Evolutionary conservation across 1,140 invertebrate species (phyloP), one percentile per base, ranked within the genome.

Genomic region (Lordiphosa mommai): DNA sequence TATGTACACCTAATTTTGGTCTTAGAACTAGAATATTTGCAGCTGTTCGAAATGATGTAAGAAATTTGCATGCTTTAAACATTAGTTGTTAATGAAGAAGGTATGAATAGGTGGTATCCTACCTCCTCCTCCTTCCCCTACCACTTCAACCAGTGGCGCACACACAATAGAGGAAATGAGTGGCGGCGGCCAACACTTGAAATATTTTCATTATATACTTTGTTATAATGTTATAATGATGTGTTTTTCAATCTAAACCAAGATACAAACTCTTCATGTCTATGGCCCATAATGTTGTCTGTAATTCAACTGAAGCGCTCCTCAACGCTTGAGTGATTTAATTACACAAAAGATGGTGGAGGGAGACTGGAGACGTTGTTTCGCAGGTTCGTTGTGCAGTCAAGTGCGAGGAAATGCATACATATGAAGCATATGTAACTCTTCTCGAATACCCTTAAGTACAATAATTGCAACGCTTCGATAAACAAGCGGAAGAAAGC

Each of bases 241-340:
- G 76, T 80, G 74, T 60, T 79, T 68, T 69, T 64, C 23, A 27
- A 63, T 64, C 61, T 53, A 44, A 68, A 43, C 16, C 41, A 16
- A 30, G 29, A 57, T 43, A 30, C 44, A 46, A 20, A 23, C 64
- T 51, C 47, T 67, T 68, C 27, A 32, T 52, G 40, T 50, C 43
- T 53, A 10, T 46, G 20, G 32, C 13, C 40, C 37, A 29, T 51
- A 37, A 37, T 49, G 9, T 32, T 48, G 27, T 27, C 30, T 47
- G 38, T 49, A 61, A 56, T 61, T 44, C 51, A 56, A 36, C 44
- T 52, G 30, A 58, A 58, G 55, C 38, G 60, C 38, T 37, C 23
- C 47, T 79, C 77, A 76, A 82, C 71, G 76, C 61, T 82, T 40
- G 76, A 80, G 76, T 82, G 76, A 80, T 80, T 80, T 80, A 80